These are phyloP conservation scores for Drosophila sp. DNA, from an alignment of 1,140 invertebrate species.

Conservation along the genomic window DNA sequence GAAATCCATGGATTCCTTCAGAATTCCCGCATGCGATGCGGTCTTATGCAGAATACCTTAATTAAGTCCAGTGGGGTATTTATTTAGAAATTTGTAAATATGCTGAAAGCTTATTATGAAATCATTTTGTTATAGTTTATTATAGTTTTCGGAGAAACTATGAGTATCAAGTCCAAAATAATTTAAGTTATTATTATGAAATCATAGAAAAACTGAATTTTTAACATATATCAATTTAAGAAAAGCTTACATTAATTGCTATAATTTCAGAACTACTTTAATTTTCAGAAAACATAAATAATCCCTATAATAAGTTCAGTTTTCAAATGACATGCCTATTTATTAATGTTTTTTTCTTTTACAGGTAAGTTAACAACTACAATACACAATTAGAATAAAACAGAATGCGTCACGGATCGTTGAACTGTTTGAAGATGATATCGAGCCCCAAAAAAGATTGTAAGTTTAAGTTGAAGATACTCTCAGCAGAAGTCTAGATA, in stretches of 20 bases:
- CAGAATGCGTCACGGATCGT: constrained; percentile 59
- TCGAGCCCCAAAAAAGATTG: constrained; percentile 45
- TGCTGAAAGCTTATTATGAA: not conserved
- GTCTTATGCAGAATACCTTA: not conserved
- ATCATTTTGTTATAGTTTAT: not conserved
- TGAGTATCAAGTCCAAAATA: too few species aligned
- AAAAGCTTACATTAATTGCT: too few species aligned
- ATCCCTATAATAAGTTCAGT: not conserved
- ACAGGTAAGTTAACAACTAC: constrained; percentile 60
- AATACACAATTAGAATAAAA: constrained; percentile 34
- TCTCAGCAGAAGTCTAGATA: not conserved
- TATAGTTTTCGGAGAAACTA: too few species aligned
- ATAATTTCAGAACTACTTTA: too few species aligned
- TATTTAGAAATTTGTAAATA: not conserved
- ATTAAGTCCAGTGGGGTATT: not conserved
- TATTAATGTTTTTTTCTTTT: constrained; percentile 41
- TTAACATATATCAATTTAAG: too few species aligned
- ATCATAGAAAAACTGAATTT: too few species aligned
- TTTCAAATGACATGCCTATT: not conserved
- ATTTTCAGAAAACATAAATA: too few species aligned
- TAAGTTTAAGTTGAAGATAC: constrained; percentile 68
- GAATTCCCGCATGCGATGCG: not conserved
- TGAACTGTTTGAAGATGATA: constrained; percentile 26
- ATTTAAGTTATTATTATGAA: too few species aligned
- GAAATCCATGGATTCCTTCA: not conserved